Evolutionary conservation across 1,140 invertebrate species (phyloP), one percentile per base, ranked within the genome.

Genomic region (Zaprionus ornatus): DNA sequence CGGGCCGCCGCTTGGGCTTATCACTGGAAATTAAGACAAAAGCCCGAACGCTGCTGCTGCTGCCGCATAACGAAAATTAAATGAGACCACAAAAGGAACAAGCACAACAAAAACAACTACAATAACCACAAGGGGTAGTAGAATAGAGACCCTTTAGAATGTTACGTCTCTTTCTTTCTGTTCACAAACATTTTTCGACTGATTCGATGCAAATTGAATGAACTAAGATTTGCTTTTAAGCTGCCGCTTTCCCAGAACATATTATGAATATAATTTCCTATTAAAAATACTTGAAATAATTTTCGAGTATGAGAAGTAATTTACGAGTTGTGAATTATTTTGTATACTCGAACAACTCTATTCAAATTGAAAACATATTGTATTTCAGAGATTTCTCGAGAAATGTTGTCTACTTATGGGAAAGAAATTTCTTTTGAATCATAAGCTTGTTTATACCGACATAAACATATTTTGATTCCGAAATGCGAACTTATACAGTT

Each of bases 21-120:
- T 87, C 83, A 86, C 79, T 79, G 61, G 77, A 87, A 87, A 86
- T 86, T 82, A 88, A 87, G 83, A 83, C 80, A 87, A 77, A 74
- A 63, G 64, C 68, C 37, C 10, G 56, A 67, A 74, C 63, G 55
- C 56, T 55, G 40, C 50, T 57, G 19, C 32, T 55, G 7, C 50
- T 64, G 63, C 72, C 57, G 71, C 59, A 70, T 54, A 85, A 71
- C 64, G 54, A 63, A 84, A 84, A 70, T 73, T 65, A 66, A 84
- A 77, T 67, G 62, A 74, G 76, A 82, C 76, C 78, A 77, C 66
- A 79, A 86, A 72, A 29, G 37, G 23, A 68, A 68, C 56, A 55
- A 68, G 54, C 37, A 63, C 17, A 35, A 60, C 12, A 45, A 23
- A 10, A 48, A 23, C 19, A 71, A 19, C 27, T 35, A 27, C 25